Percentiles rank a stretch among this genome's conserved stretches.
Conservation (phyloP, 2,888 invertebrate genomes). For the Tinea pellionella region DNA sequence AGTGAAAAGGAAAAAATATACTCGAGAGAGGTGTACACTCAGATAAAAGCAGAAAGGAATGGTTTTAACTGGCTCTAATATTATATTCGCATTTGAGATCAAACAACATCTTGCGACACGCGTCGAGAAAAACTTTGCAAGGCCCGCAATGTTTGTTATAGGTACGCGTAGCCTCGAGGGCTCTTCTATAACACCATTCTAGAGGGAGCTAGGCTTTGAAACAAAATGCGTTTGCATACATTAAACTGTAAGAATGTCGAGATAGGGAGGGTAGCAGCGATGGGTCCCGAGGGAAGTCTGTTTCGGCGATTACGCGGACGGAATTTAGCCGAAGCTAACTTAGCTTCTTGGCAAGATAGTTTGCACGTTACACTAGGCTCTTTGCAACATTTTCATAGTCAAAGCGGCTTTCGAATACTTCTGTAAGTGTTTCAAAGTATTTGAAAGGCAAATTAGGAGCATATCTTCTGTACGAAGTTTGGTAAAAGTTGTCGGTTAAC, state of each 20-base stretch:
- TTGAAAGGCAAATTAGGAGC: conserved; percentile 65
- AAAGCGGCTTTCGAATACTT: conserved; percentile 53
- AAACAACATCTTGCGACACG: conserved; percentile 62
- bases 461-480: conserved; percentile 39
- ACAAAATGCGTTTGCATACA: conserved; percentile 71
- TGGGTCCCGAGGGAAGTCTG: conserved; percentile 52
- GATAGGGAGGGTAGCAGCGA: conserved; percentile 55
- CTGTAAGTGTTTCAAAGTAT: conserved; percentile 53
- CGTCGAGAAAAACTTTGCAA: conserved; percentile 47
- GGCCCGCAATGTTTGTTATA: conserved; percentile 16
- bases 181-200: conserved; percentile 53
- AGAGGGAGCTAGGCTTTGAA: conserved; percentile 65
- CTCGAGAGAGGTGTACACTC: conserved; percentile 32
- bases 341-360: conserved; percentile 57
- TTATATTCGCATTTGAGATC: conserved; percentile 68
- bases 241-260: conserved; percentile 68
- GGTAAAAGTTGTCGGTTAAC: conserved; percentile 7
- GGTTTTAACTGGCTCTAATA: conserved; percentile 57
- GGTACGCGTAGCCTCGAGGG: conserved; percentile 32
- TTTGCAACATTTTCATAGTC: conserved; percentile 52
- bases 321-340: conserved; percentile 53
- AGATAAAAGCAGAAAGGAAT: conserved; percentile 46
- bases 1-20: conserved; percentile 31
- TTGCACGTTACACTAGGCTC: conserved; percentile 60
- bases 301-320: conserved; percentile 67